Conservation (phyloP, 2,113 vertebrate species). For the Aegithalos caudatus region DNA sequence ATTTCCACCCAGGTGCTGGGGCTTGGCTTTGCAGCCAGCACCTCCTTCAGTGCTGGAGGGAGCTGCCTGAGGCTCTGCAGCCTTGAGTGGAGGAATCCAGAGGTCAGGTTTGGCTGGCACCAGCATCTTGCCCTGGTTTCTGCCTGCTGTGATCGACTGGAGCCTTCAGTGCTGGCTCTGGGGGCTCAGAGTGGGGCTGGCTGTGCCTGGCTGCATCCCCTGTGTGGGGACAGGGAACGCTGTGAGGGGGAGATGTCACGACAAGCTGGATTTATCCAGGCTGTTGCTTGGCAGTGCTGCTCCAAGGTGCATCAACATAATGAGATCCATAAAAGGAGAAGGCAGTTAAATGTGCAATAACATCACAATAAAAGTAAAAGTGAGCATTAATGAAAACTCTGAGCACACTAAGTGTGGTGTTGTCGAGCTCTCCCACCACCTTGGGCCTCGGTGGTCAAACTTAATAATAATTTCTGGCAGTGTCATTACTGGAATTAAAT, state of each 20-base stretch:
- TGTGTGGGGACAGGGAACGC: not conserved
- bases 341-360: conserved; percentile 42
- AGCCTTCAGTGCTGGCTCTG: not conserved
- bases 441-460: not conserved
- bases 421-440: not conserved
- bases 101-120: not conserved
- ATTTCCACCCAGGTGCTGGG: not conserved
- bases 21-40: not conserved
- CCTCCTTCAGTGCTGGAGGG: not conserved
- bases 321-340: conserved; percentile 52
- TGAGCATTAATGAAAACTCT: conserved; percentile 46
- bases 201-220: not conserved
- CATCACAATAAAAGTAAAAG: conserved; percentile 48
- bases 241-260: not conserved
- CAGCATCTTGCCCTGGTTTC: not conserved
- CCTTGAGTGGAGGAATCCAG: not conserved
- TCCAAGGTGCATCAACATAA: conserved; percentile 50
- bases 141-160: not conserved
- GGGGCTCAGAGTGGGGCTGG: not conserved
- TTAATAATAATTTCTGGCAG: conserved; percentile 6
- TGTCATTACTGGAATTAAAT: not conserved
- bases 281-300: conserved; percentile 40
- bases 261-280: not conserved
- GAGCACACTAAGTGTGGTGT: not conserved
- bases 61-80: not conserved